Evolutionary conservation across 2,113 vertebrate species (phyloP), one percentile per base, ranked within the genome.

Genomic region (Odobenus rosmarus): DNA sequence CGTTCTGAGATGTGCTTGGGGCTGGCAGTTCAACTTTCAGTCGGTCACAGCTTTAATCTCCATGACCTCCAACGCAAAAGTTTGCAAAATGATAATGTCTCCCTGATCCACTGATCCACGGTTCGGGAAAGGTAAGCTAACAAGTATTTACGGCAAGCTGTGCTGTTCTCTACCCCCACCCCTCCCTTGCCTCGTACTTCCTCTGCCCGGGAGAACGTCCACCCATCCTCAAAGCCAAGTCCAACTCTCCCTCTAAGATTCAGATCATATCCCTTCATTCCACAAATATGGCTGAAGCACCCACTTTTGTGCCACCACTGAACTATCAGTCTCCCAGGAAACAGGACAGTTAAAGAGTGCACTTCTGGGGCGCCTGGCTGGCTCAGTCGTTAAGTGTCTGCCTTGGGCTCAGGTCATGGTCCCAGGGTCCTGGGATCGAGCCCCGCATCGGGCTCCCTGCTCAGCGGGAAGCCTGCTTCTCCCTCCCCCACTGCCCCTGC

Each of bases 51-150:
- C 10, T 51, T 91, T 82, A 72, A 46, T 83, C 55, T 94, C 61
- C 33, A 12, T 49, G 53, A 13, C 88, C 28, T 18, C 36, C 18
- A 53, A 59, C 4, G 67, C n/a, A 10, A 33, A 74, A 79, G 42
- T 51, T 90, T 96, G 80, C 88, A 49, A 64, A 93, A 87, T 4
- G 7, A 61, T 96, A 90, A 46, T 28, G 46, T 76, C 57, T 95
- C 67, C 23, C 80, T 16, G 12, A 59, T 42, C 72, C 21, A 14
- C 55, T 12, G 79, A 90, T 31, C 36, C 0, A 5, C 53, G 46
- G 55, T 49, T 84, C 26, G 79, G 82, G 80, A 89, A 93, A 28
- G 23, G 26, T 23, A 12, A 12, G 33, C n/a, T 46, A 12, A 10
- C 4, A 5, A 23, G 74, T 31, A 51, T 55, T 72, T 39, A 62